Evolutionary conservation across 2,888 invertebrate species (phyloP), one percentile per base, ranked within the genome.

Genomic region (Odontothrips loti): DNA sequence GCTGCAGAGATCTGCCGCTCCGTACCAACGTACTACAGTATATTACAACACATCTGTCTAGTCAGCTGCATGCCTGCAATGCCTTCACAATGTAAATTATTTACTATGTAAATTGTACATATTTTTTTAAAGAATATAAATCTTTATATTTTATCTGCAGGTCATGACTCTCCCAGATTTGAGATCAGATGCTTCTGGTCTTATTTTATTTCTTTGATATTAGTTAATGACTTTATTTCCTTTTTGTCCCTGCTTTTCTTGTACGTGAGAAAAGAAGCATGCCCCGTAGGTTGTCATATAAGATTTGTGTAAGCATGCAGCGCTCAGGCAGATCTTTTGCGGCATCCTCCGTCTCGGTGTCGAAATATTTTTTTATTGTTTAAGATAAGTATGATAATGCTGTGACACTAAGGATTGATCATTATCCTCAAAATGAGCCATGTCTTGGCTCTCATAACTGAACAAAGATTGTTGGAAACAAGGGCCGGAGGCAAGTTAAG

Each of bases 221-320:
- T 81, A 78, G 79, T 81, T 79, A 79, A 80, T 79, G 82, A 58
- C 80, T 82, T 80, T 82, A 48, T 81, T 81, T 81, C 79, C 80
- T 51, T 68, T 68, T 23, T 68, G 11, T 23, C 23, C 68, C 23
- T 75, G 23, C 68, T 75, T 75, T 75, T 27, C 68, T 75, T 75
- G 23, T 12, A 27, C 23, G 68, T 23, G 68, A 27, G 27, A 75
- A 75, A 75, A 75, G 68, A 75, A 75, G 68, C 68, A 75, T 75
- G 68, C 68, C 27, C 68, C 68, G 68, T 75, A 75, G 68, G 68
- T 75, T 75, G 68, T 75, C 68, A 75, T 75, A 75, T 75, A 75
- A 75, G 68, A 75, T 75, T 75, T 75, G 68, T 75, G 68, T 75
- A 75, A 75, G 68, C 68, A 75, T 75, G 68, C 68, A 75, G 68